These are phyloP conservation scores for Phycodurus eques DNA, from an alignment of 2,113 vertebrate genomes.

Conservation along the genomic window DNA sequence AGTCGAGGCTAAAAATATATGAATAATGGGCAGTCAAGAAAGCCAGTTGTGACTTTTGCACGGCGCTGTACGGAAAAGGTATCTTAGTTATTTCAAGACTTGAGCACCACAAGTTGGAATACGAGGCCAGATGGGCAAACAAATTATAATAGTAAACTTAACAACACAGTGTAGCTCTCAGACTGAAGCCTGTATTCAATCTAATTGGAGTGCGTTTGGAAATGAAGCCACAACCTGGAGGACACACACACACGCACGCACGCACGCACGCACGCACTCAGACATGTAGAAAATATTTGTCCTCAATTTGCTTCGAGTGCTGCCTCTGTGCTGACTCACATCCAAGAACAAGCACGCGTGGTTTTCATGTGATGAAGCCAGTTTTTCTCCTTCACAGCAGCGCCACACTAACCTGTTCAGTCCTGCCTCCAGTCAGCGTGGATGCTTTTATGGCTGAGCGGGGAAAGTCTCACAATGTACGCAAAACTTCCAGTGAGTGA, in stretches of 20 bases:
- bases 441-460: slow-evolving; percentile 49
- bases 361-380: slow-evolving; percentile 52
- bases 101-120: background rate
- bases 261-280: background rate
- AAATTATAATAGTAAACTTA: slow-evolving; percentile 25
- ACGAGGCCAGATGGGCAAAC: background rate
- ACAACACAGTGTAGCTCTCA: slow-evolving; percentile 8
- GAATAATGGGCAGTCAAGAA: too few species aligned
- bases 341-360: slow-evolving; percentile 28
- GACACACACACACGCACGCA: background rate
- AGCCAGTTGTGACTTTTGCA: too few species aligned
- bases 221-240: slow-evolving; percentile 17
- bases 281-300: slow-evolving; percentile 15
- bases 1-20: too few species aligned
- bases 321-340: slow-evolving; percentile 41
- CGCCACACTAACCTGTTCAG: slow-evolving; percentile 57
- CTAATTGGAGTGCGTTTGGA: slow-evolving; percentile 50
- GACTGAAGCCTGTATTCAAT: slow-evolving; percentile 14
- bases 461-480: slow-evolving; percentile 16
- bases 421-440: slow-evolving; percentile 62
- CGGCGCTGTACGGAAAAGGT: background rate
- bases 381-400: slow-evolving; percentile 56
- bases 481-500: background rate
- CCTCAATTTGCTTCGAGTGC: slow-evolving; percentile 30
- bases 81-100: background rate